A percentile compares a stretch with the other conserved stretches of the same genome.
phyloP scores from a whole-genome alignment of 2,888 invertebrate genomes.

The Antheraea yamamai region DNA sequence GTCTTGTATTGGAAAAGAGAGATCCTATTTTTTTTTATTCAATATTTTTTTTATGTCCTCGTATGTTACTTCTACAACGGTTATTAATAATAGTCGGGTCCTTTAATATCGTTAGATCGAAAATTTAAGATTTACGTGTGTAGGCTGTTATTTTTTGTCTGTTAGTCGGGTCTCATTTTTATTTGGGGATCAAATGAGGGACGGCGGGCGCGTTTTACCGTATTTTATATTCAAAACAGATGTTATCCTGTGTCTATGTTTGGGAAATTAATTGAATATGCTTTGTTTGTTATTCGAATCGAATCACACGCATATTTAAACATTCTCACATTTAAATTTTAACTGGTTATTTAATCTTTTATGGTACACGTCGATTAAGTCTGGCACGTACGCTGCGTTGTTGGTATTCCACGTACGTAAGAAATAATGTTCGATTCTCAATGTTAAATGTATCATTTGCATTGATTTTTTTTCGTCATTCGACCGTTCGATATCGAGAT shows the following conservation, averaged over 20 bases:
- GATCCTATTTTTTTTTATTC: constrained; percentile 61
- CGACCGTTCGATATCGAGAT: constrained; percentile 42
- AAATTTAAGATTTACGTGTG: constrained; percentile 75
- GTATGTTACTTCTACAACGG: constrained; percentile 78
- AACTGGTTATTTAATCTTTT: constrained; percentile 39
- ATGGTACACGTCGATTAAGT: constrained; percentile 35
- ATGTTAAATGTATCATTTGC: constrained; percentile 19
- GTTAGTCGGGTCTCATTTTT: constrained; percentile 70
- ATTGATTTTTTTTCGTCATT: constrained; percentile 37
- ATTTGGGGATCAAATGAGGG: constrained; percentile 67
- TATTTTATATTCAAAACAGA: constrained; percentile 80
- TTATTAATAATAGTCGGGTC: constrained; percentile 79
- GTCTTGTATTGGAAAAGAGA: constrained; percentile 68
- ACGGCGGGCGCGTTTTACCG: constrained; percentile 57
- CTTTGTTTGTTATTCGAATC: constrained; percentile 71
- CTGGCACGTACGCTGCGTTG: constrained; percentile 35
- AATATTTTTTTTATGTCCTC: constrained; percentile 63
- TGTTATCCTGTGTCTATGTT: constrained; percentile 66
- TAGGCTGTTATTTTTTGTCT: constrained; percentile 71
- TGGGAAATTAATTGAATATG: constrained; percentile 75
- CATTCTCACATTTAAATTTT: constrained; percentile 61
- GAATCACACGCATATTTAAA: constrained; percentile 68
- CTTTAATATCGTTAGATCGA: constrained; percentile 74
- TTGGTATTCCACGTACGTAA: constrained; percentile 38
- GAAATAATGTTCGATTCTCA: constrained; percentile 18